These are phyloP conservation scores for Phylloscopus trochiloides DNA, from an alignment of 2,113 vertebrate species.

Conservation along the genomic window DNA sequence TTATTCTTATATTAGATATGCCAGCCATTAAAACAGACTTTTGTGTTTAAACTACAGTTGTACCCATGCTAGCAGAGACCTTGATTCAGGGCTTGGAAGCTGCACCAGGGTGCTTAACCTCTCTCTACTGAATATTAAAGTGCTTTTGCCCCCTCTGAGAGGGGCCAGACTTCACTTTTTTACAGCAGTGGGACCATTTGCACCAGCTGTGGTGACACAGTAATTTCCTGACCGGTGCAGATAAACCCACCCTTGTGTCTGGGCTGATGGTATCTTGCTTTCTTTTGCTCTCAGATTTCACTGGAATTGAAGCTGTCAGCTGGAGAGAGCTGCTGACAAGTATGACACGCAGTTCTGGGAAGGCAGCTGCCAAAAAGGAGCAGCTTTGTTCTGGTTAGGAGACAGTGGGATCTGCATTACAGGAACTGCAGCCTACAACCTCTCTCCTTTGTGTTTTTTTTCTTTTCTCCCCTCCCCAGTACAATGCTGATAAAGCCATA, in stretches of 20 bases:
- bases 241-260: neutral
- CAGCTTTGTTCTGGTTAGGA: neutral
- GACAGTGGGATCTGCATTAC: neutral
- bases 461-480: constrained; percentile 69
- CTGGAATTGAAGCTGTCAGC: neutral
- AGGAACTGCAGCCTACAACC: neutral
- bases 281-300: neutral
- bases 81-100: neutral
- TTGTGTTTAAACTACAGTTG: neutral
- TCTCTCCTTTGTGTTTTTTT: neutral
- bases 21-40: neutral
- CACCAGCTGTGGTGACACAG: neutral
- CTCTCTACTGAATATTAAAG: neutral
- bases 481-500: constrained; percentile 95
- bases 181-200: neutral
- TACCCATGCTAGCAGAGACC: neutral
- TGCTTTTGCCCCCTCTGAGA: neutral
- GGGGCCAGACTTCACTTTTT: neutral
- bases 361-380: neutral
- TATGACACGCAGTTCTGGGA: neutral
- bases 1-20: neutral
- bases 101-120: neutral
- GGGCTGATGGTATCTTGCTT: neutral
- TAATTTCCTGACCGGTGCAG: neutral
- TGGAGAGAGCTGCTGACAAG: neutral